These are phyloP conservation scores for Agelas oroides DNA, from an alignment of 37 sponge, comb jelly and placozoan species.

Conservation along the genomic window DNA sequence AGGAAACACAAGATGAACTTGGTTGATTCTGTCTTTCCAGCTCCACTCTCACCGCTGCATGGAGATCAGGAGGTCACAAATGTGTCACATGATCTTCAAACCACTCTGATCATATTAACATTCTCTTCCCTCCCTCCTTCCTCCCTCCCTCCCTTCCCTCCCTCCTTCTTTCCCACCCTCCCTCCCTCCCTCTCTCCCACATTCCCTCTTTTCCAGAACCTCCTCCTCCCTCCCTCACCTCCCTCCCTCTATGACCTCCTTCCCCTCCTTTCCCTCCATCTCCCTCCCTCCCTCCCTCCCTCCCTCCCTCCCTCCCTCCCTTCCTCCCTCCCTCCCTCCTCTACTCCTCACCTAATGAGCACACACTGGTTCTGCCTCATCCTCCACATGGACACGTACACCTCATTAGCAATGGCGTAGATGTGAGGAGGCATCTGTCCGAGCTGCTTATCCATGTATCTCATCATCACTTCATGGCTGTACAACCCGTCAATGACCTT, in stretches of 20 bases:
- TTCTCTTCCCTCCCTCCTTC: too few relatives aligned
- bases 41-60: constrained; percentile 97
- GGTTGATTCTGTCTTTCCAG: constrained; percentile 97
- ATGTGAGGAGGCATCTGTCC: constrained; percentile 96
- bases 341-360: constrained; percentile 84
- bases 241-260: too few relatives aligned
- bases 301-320: too few relatives aligned
- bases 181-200: constrained; percentile 5
- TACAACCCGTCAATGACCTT: constrained; percentile 84
- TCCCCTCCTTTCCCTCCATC: too few relatives aligned
- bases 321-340: too few relatives aligned
- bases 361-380: constrained; percentile 96
- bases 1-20: constrained; percentile 97
- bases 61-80: too few relatives aligned
- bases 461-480: constrained; percentile 71
- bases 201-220: too few relatives aligned
- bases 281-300: too few relatives aligned
- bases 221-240: too few relatives aligned
- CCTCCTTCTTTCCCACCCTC: constrained; percentile 85
- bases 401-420: constrained; percentile 98
- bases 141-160: too few relatives aligned
- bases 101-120: too few relatives aligned
- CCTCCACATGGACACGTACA: constrained; percentile 94
- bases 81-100: too few relatives aligned
- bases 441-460: constrained; percentile 86